These are phyloP conservation scores for Trypoxylus dichotomus DNA, from an alignment of 1,140 invertebrate genomes.

Conservation along the genomic window DNA sequence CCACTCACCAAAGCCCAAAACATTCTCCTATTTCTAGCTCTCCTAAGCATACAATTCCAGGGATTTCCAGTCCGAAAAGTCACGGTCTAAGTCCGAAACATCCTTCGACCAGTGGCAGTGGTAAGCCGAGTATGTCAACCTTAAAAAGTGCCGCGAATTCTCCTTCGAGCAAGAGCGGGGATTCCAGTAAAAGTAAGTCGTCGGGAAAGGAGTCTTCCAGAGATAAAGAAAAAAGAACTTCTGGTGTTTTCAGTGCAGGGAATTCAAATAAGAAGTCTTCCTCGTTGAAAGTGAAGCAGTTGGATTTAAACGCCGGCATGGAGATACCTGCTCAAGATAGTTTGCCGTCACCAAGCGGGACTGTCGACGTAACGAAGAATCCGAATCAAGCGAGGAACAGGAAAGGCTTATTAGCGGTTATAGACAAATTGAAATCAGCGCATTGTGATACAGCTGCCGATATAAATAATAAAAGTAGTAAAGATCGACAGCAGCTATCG, in stretches of 20 bases:
- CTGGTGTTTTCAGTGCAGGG: constrained; percentile 50
- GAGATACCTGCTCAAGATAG: constrained; percentile 36
- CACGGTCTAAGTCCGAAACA: constrained; percentile 75
- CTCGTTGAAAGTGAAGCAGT: constrained; percentile 68
- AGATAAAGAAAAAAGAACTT: constrained; percentile 58
- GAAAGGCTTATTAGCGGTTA: constrained; percentile 80
- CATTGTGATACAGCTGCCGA: constrained; percentile 59
- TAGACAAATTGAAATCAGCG: constrained; percentile 81
- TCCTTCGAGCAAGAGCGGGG: constrained; percentile 54
- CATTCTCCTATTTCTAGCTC: constrained; percentile 70
- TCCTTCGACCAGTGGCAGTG: constrained; percentile 66
- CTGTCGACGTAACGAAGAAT: constrained; percentile 58
- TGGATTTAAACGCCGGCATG: constrained; percentile 60
- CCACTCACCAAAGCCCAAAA: constrained; percentile 70
- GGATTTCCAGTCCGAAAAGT: constrained; percentile 59
- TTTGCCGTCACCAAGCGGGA: constrained; percentile 58
- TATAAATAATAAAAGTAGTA: constrained; percentile 46
- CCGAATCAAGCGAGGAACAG: constrained; percentile 63
- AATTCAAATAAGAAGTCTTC: constrained; percentile 69
- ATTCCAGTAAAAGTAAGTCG: constrained; percentile 53
- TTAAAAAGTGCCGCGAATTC: constrained; percentile 77
- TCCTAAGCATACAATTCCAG: constrained; percentile 59
- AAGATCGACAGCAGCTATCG: constrained; percentile 42
- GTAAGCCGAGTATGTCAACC: constrained; percentile 86
- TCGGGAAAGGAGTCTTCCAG: constrained; percentile 57